Evolutionary conservation across 64 coral and sea anemone species (phyloP).

Genomic region (Acropora tenuis): DNA sequence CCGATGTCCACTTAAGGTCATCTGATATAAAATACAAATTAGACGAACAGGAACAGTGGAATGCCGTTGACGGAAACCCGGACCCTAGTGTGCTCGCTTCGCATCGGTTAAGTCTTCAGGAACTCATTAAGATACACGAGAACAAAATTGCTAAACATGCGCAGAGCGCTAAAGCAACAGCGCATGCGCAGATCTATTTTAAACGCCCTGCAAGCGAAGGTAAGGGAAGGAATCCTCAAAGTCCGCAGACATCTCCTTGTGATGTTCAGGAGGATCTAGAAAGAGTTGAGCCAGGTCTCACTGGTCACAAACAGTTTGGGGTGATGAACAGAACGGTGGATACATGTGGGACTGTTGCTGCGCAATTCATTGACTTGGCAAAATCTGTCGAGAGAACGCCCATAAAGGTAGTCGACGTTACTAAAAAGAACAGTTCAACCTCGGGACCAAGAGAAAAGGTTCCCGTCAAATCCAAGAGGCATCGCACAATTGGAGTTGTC

Average conservation of each 20-base stretch:
- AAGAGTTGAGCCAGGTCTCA: neutral
- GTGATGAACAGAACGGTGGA: neutral
- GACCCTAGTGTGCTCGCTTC: constrained; percentile 62
- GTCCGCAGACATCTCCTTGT: constrained; percentile 15
- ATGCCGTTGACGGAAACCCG: neutral
- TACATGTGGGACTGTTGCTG: neutral
- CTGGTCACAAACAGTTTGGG: neutral
- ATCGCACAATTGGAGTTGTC: constrained; percentile 71
- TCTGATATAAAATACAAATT: constrained; percentile 8
- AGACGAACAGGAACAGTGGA: neutral
- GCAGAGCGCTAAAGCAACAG: constrained; percentile 67
- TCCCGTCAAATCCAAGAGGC: constrained; percentile 43
- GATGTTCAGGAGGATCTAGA: neutral
- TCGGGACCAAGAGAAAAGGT: constrained; percentile 1
- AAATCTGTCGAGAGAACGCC: constrained; percentile 41
- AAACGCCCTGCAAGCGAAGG: constrained; percentile 67
- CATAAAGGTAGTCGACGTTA: constrained; percentile 73
- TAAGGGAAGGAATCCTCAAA: neutral
- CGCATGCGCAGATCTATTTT: constrained; percentile 74
- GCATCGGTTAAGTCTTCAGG: constrained; percentile 92
- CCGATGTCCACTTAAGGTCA: neutral
- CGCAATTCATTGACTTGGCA: constrained; percentile 26
- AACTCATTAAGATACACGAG: constrained; percentile 89
- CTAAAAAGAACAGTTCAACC: constrained; percentile 34
- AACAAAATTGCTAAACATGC: constrained; percentile 84